Conservation (phyloP, 2,888 invertebrate species). For the Strigamia crassipes region DNA sequence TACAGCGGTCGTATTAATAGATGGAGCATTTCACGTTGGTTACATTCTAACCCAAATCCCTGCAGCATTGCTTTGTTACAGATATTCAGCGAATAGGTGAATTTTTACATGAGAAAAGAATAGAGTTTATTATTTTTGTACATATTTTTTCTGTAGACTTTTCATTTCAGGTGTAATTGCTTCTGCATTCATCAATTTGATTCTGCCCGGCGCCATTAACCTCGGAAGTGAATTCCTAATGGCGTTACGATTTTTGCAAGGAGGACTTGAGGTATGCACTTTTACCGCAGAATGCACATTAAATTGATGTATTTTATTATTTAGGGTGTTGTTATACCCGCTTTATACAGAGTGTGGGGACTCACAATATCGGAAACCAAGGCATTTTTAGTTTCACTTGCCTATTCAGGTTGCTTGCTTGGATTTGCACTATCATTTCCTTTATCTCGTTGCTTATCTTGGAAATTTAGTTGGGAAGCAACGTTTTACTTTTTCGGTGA, state of each 20-base stretch:
- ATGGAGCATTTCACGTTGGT: constrained; percentile 16
- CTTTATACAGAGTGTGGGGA: constrained; percentile 19
- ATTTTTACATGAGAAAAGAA: background rate
- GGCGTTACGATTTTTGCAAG: background rate
- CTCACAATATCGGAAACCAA: background rate
- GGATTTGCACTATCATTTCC: background rate
- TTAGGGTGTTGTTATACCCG: constrained; percentile 14
- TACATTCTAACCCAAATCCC: constrained; percentile 3
- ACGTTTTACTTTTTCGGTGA: constrained; percentile 15
- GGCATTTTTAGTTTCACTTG: background rate
- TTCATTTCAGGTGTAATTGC: background rate
- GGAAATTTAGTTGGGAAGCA: constrained; percentile 8
- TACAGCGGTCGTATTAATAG: constrained; percentile 7
- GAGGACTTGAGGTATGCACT: background rate
- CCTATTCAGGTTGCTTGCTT: background rate
- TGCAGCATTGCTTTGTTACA: background rate
- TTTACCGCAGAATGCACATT: background rate
- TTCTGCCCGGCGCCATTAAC: constrained; percentile 14
- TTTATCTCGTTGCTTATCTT: background rate
- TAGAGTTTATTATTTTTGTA: background rate
- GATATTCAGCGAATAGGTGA: background rate
- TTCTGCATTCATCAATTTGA: constrained; percentile 5
- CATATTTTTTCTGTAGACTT: background rate
- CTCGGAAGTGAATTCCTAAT: background rate
- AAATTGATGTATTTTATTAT: background rate